phyloP scores from a whole-genome alignment of 1,140 invertebrate species.

The Brevipalpus yothersi region DNA sequence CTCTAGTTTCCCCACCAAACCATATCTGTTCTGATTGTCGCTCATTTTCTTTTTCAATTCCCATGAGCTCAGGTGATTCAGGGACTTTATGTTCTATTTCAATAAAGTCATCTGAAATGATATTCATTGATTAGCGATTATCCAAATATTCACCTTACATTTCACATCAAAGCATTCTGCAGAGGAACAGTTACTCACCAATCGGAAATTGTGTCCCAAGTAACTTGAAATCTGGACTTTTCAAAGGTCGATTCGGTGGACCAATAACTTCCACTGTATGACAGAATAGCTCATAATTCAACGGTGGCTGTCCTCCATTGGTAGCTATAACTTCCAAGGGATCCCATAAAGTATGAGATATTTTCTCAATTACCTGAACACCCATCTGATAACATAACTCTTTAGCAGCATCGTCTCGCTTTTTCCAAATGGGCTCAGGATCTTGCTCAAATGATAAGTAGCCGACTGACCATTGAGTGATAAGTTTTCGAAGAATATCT shows the following conservation, averaged over 20 bases:
- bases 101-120: conserved; percentile 20
- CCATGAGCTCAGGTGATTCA: not conserved
- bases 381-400: conserved; percentile 50
- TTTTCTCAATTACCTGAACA: conserved; percentile 42
- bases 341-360: conserved; percentile 66
- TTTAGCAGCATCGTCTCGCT: conserved; percentile 55
- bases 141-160: conserved; percentile 65
- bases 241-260: conserved; percentile 32
- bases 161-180: too few relatives aligned
- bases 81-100: not conserved
- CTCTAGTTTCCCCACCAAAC: conserved; percentile 51
- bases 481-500: not conserved
- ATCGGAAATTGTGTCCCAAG: not conserved
- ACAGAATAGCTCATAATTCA: conserved; percentile 70
- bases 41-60: not conserved
- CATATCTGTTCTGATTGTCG: not conserved
- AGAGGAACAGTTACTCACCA: not conserved
- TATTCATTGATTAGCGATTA: conserved; percentile 38
- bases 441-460: conserved; percentile 69
- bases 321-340: conserved; percentile 25
- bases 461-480: conserved; percentile 50
- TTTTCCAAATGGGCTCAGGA: conserved; percentile 59
- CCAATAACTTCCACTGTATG: conserved; percentile 46
- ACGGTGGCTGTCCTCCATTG: conserved; percentile 21
- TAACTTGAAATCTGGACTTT: not conserved